Percentiles rank a stretch among this genome's conserved stretches.
Conservation (phyloP, 2,797 vertebrate genomes). For the Gymnothorax javanicus region DNA sequence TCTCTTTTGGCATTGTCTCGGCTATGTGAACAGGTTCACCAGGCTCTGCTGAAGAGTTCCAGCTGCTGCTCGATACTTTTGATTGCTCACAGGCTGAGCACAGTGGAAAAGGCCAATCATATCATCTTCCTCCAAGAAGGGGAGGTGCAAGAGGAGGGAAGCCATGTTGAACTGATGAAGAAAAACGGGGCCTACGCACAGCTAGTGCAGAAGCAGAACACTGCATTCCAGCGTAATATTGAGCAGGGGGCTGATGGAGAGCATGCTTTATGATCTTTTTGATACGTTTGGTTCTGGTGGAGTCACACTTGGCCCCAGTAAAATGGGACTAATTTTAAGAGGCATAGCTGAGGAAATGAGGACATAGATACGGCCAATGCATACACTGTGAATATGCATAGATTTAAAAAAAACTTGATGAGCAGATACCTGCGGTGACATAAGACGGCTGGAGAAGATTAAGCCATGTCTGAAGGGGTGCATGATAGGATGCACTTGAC, state of each 20-base stretch:
- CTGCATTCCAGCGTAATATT: conserved; percentile 54
- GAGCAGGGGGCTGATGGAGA: conserved; percentile 14
- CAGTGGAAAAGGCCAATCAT: conserved; percentile 71
- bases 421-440: not conserved
- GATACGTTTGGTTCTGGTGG: not conserved
- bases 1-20: not conserved
- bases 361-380: not conserved
- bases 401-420: not conserved
- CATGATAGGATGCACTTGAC: not conserved
- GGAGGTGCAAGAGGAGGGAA: conserved; percentile 72
- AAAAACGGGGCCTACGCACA: conserved; percentile 63
- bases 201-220: conserved; percentile 70
- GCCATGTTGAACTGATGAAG: conserved; percentile 67
- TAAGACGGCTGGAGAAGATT: not conserved
- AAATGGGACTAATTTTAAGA: too few species aligned
- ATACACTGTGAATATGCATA: not conserved
- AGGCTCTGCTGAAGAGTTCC: conserved; percentile 61
- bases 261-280: not conserved
- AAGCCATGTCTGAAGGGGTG: not conserved
- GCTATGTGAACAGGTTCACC: conserved; percentile 69
- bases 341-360: too few species aligned
- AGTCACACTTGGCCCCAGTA: not conserved
- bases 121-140: conserved; percentile 78
- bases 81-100: conserved; percentile 78
- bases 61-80: conserved; percentile 72